Base-by-base conservation (phyloP, 2,113 vertebrate species). In the Brachyistius frenatus region DNA sequence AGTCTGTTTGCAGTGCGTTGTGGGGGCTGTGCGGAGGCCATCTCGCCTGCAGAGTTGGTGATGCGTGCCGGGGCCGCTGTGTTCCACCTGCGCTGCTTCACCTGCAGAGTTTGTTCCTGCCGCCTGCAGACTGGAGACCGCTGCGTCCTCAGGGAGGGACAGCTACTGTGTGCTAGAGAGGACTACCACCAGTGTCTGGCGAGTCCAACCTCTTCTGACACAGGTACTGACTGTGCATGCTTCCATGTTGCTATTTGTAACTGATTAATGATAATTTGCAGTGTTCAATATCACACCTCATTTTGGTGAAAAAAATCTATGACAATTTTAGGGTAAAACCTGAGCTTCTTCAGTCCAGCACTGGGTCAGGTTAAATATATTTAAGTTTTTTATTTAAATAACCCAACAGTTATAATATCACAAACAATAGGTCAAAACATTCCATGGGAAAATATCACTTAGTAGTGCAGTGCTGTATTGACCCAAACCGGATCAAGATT, bases 71-170 rank as follows among this genome's bases (percentile, higher is more conserved):
- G 96, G 87, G 93, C 96, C 84, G 94, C 95, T 0, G 96, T 98
- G 81, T 99, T 98, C 93, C 98, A 99, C 94, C 94, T 99, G 94
- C 93, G 80, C 91, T 99, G 98, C 94, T 99, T 99, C 94, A 96
- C 95, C 94, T 98, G 98, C 94, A 96, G 96, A 0, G 95, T 97
- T 77, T 99, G 98, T 0, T 96, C 96, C 87, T 93, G 96, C 80
- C 95, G 92, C 78, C 96, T 99, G 75, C 97, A 96, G 94, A 99
- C 96, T 62, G 98, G 98, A 0, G 97, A 99, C 2, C 95, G 93
- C 90, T 99, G 98, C 54, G 95, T 99, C 85, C 95, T 99, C 86
- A 96, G 96, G 90, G 97, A 97, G 39, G 98, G 97, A 36, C 97
- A 94, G 90, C 95, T 98, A 37, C 95, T 99, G 82, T 99, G 98